These are phyloP conservation scores for Myoxocephalus aenaeus DNA, from an alignment of 2,797 vertebrate species.

Conservation along the genomic window DNA sequence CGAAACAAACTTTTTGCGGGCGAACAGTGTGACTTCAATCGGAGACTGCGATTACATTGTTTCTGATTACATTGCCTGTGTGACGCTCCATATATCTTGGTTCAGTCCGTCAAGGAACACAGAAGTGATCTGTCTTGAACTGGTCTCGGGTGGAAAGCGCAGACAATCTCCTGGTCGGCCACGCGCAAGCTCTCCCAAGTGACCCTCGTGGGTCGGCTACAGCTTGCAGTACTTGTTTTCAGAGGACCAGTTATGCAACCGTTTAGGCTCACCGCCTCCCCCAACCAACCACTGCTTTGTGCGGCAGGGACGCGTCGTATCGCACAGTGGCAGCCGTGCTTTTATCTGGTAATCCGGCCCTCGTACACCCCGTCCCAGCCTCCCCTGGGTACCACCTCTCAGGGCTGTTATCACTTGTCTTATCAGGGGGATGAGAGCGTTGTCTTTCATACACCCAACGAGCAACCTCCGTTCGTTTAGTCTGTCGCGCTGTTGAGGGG, in stretches of 20 bases:
- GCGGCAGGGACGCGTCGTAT: conserved; percentile 51
- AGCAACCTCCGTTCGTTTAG: conserved; percentile 11
- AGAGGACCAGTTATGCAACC: conserved; percentile 65
- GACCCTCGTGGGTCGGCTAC: conserved; percentile 51
- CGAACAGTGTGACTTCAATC: not conserved
- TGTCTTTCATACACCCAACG: conserved; percentile 40
- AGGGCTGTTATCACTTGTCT: conserved; percentile 31
- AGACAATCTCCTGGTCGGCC: conserved; percentile 11
- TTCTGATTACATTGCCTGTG: not conserved
- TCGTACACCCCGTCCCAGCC: conserved; percentile 5
- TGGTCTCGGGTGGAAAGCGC: conserved; percentile 25
- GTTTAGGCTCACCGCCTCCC: conserved; percentile 40
- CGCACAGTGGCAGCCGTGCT: conserved; percentile 33
- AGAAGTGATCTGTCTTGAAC: conserved; percentile 17
- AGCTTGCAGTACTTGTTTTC: conserved; percentile 43
- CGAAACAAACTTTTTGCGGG: not conserved
- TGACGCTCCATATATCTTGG: conserved; percentile 10
- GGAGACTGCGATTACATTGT: not conserved
- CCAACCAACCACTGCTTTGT: conserved; percentile 46
- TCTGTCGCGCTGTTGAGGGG: not conserved
- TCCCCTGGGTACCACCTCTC: conserved; percentile 35
- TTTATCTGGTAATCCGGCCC: conserved; percentile 49
- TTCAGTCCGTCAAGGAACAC: conserved; percentile 3
- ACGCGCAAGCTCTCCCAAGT: conserved; percentile 25
- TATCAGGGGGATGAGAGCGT: conserved; percentile 34